A percentile compares a stretch with the other conserved stretches of the same genome.
Evolutionary conservation across 1,140 invertebrate genomes (phyloP).

Genomic region (Zophobas morio): DNA sequence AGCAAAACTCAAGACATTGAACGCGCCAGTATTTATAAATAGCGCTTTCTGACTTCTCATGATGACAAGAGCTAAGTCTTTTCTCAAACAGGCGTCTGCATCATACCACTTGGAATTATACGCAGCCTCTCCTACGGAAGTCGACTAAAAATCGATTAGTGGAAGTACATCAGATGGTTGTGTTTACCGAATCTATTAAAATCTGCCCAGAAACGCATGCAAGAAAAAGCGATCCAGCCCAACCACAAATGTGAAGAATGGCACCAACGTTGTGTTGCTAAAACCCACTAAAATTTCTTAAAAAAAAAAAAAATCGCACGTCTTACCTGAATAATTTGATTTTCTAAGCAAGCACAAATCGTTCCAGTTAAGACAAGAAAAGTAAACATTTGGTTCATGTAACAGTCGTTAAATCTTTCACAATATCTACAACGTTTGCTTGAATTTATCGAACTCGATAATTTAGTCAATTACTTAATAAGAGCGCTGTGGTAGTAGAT

Average conservation of each 20-base stretch:
- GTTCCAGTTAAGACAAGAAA: conserved; percentile 15
- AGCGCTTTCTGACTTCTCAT: conserved; percentile 11
- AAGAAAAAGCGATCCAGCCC: conserved; percentile 15
- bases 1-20: background rate
- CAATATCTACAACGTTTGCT: background rate
- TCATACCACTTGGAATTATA: conserved; percentile 26
- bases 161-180: background rate
- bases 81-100: background rate
- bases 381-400: conserved; percentile 2
- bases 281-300: background rate
- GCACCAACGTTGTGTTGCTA: background rate
- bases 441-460: background rate
- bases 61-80: conserved; percentile 28
- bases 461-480: background rate
- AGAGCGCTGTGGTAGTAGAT: conserved; percentile 19
- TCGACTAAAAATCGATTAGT: conserved; percentile 10
- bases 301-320: background rate
- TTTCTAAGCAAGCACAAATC: conserved; percentile 34
- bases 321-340: conserved; percentile 26
- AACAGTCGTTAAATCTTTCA: conserved; percentile 10
- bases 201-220: conserved; percentile 15
- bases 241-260: conserved; percentile 19
- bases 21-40: conserved; percentile 2
- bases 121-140: background rate
- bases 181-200: conserved; percentile 24